A percentile compares a stretch with the other conserved stretches of the same genome.
Conservation (phyloP, 2,113 vertebrate species). For the human region DNA sequence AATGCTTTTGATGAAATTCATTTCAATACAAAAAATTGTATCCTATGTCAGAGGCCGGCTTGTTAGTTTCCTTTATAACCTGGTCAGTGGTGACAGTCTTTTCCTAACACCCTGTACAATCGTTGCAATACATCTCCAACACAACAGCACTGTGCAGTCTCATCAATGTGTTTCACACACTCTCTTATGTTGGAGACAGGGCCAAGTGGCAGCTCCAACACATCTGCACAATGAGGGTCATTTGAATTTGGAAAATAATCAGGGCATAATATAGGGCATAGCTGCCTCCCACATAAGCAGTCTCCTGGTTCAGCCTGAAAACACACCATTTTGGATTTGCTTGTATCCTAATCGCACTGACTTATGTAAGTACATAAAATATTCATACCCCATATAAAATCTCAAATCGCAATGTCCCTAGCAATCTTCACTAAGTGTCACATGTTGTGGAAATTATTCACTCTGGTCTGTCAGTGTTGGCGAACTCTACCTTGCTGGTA, state of each 20-base stretch:
- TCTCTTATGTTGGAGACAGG: background rate
- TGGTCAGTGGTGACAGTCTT: accelerated
- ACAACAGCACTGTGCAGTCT: background rate
- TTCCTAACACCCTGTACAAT: no score
- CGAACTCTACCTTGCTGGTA: background rate
- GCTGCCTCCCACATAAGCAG: background rate
- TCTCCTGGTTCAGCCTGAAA: background rate
- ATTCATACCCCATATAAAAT: conserved; percentile 15
- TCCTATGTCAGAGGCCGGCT: background rate
- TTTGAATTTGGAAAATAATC: background rate
- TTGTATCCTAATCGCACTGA: background rate
- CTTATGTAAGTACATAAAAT: conserved; percentile 31
- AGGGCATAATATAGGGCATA: background rate
- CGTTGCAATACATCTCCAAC: background rate
- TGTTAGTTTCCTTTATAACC: background rate
- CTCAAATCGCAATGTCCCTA: background rate
- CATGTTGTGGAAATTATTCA: background rate
- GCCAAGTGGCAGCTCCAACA: background rate
- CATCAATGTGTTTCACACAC: background rate
- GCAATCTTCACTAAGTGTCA: background rate
- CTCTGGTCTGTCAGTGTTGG: background rate
- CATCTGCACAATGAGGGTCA: background rate
- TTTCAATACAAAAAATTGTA: background rate
- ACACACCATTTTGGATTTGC: background rate
- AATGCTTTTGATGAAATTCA: no score